Base-by-base conservation (phyloP, 2,888 invertebrate species). In the Fabriciana adippe region DNA sequence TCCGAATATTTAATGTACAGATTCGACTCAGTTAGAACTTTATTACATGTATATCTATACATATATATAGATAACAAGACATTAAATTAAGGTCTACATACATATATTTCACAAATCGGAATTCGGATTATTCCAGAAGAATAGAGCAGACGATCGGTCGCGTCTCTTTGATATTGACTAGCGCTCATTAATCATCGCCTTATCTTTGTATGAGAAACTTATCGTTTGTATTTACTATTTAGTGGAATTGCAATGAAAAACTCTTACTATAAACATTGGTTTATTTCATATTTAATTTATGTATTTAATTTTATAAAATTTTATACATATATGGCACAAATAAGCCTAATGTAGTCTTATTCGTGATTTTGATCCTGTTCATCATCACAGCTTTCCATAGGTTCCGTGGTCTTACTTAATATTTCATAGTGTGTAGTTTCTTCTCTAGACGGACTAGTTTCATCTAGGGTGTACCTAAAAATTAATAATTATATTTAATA, bases 341-440 rank as follows among this genome's bases (percentile, higher is more conserved):
- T 50, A 50, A 16, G n/a, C 6, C 15, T 60, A 5, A 13, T 13
- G 6, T 26, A n/a, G 16, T 57, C 57, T 54, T 26, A 48, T n/a
- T 51, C 15, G 6, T 41, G 35, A 11, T 41, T 41, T 3, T 41
- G 35, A 41, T 41, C 35, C 35, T 41, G 35, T 41, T 41, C 35
- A 41, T 41, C 35, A 48, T 55, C 35, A 21, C 53, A 16, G 4
- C 41, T 60, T 45, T 68, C 64, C 14, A 50, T 51, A 5, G 41
- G 35, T 13, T 67, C 68, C 0, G 84, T 87, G 2, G 79, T 70
- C 74, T 93, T 93, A 79, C 95, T 94, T 41, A 95, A 85, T 64
- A 95, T 95, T 80, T 94, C 93, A 79, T 95, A 95, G 70, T 93
- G 93, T 0, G 87, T 88, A 0, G 90, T 90, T 61, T 93, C 92